Conservation (phyloP, 64 coral and sea anemone species). For the Hydrozoanthus tunicans region DNA sequence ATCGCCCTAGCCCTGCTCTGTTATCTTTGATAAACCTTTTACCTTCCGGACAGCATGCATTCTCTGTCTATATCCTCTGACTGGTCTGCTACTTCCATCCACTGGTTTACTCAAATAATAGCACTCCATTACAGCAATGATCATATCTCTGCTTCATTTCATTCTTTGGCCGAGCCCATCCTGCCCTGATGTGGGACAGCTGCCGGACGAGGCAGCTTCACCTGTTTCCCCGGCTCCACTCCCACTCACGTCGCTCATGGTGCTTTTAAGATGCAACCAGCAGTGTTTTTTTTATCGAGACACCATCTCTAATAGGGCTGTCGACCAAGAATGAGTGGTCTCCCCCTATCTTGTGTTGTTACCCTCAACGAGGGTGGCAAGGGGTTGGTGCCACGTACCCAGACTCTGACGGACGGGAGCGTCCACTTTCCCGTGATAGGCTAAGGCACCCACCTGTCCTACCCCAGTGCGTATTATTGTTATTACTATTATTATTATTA, state of each 20-base stretch:
- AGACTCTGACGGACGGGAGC: not conserved
- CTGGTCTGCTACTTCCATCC: slow-evolving; percentile 54
- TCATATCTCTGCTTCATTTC: not conserved
- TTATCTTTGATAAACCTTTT: slow-evolving; percentile 62
- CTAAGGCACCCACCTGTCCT: not conserved
- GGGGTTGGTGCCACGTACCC: not conserved
- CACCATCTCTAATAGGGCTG: too few relatives aligned
- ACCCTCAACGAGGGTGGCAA: not conserved
- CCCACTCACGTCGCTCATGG: too few relatives aligned
- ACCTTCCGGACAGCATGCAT: slow-evolving; percentile 59
- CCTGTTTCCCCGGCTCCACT: too few relatives aligned
- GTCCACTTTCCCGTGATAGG: slow-evolving; percentile 1
- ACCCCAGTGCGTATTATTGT: not conserved
- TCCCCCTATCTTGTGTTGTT: not conserved
- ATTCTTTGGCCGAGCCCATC: too few relatives aligned
- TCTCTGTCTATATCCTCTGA: slow-evolving; percentile 74
- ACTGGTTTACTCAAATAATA: slow-evolving; percentile 65
- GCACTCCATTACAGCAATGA: slow-evolving; percentile 63
- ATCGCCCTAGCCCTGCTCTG: slow-evolving; percentile 69
- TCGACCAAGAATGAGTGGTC: too few relatives aligned
- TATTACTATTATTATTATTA: not conserved
- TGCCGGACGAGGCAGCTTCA: too few relatives aligned
- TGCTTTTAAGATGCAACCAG: too few relatives aligned
- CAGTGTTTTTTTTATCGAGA: too few relatives aligned
- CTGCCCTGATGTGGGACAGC: too few relatives aligned